Percentiles rank a stretch among this genome's conserved stretches.
phyloP scores from a whole-genome alignment of 1,140 invertebrate species.

The Chelonus insularis region DNA sequence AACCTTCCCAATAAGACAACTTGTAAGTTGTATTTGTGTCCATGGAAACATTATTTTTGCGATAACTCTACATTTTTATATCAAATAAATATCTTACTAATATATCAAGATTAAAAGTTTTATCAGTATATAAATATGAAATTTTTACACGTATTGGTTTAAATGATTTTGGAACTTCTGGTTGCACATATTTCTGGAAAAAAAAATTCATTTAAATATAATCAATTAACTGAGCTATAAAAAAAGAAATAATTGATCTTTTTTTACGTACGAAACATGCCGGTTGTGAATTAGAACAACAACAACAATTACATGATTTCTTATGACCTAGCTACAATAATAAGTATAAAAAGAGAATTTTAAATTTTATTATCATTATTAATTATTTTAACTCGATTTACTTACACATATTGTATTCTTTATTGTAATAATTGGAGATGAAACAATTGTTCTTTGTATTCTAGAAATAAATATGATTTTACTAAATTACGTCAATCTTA shows the following conservation, averaged over 20 bases:
- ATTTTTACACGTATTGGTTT: slow-evolving; percentile 53
- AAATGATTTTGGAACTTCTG: slow-evolving; percentile 60
- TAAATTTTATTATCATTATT: slow-evolving; percentile 6
- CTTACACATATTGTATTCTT: slow-evolving; percentile 51
- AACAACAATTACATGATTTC: slow-evolving; percentile 47
- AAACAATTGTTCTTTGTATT: slow-evolving; percentile 14
- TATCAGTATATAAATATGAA: too few relatives aligned
- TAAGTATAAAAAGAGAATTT: slow-evolving; percentile 25
- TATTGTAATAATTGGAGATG: slow-evolving; percentile 38
- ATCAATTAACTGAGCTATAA: neutral
- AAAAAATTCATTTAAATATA: neutral
- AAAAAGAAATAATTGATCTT: slow-evolving; percentile 8
- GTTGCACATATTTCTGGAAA: slow-evolving; percentile 63
- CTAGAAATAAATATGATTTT: slow-evolving; percentile 9
- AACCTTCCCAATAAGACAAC: slow-evolving; percentile 62
- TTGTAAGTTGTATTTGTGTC: slow-evolving; percentile 64
- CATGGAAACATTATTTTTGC: slow-evolving; percentile 58
- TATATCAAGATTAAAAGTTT: too few relatives aligned
- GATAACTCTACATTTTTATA: slow-evolving; percentile 53
- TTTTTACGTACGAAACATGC: slow-evolving; percentile 41
- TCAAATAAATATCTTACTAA: neutral
- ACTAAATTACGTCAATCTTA: too few relatives aligned
- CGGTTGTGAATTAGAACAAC: slow-evolving; percentile 40
- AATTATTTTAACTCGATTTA: neutral
- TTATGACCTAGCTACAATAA: slow-evolving; percentile 45